Percentiles rank a stretch among this genome's conserved stretches.
Evolutionary conservation across 2,797 vertebrate species (phyloP).

Genomic region (Notolabrus celidotus): DNA sequence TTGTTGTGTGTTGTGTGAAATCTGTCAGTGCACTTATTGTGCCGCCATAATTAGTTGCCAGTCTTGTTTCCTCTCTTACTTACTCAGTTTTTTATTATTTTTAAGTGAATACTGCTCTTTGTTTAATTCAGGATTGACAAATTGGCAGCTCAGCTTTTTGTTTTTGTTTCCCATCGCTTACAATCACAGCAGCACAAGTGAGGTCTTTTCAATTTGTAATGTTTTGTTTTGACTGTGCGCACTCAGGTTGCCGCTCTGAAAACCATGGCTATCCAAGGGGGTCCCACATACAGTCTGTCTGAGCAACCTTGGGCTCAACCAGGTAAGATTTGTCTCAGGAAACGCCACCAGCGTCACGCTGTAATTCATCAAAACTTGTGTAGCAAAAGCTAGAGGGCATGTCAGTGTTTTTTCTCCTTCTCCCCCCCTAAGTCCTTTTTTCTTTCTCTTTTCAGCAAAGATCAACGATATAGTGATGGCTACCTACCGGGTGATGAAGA

Average conservation of each 20-base stretch:
- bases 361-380: constrained; percentile 71
- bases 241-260: constrained; percentile 93
- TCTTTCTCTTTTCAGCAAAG: constrained; percentile 88
- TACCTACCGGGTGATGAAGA: constrained; percentile 95
- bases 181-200: constrained; percentile 5
- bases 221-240: constrained; percentile 31
- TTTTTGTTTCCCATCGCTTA: constrained; percentile 18
- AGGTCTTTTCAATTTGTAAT: constrained; percentile 20
- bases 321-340: constrained; percentile 84
- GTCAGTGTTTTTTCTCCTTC: constrained; percentile 51
- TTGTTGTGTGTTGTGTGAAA: constrained; percentile 14
- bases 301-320: constrained; percentile 98
- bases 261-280: constrained; percentile 94
- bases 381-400: constrained; percentile 59
- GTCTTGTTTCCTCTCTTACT: neutral
- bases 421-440: constrained; percentile 23
- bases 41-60: neutral
- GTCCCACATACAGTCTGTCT: constrained; percentile 93
- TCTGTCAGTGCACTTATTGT: constrained; percentile 19
- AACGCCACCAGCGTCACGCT: constrained; percentile 39
- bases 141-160: constrained; percentile 2
- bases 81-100: constrained; percentile 3
- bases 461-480: constrained; percentile 93
- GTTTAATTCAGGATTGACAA: constrained; percentile 18
- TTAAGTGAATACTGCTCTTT: constrained; percentile 14